A percentile compares a stretch with the other conserved stretches of the same genome.
phyloP scores from a whole-genome alignment of 2,797 vertebrate species.

The Telmatherina bonti region DNA sequence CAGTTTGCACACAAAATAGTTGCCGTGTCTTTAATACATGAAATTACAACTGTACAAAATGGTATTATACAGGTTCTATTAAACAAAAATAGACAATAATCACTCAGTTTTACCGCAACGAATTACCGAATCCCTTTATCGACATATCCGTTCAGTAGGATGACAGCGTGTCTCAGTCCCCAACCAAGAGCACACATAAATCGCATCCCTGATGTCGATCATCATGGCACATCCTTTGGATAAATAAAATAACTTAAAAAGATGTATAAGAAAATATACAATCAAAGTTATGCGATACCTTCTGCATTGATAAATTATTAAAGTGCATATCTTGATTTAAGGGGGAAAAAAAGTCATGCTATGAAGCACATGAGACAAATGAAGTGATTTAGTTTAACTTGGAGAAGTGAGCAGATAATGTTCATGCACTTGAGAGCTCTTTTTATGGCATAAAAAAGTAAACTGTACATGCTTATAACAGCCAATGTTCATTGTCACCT shows the following conservation, averaged over 20 bases:
- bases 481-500: not conserved
- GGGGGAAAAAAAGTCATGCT: slow-evolving; percentile 47
- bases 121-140: slow-evolving; percentile 3
- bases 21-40: slow-evolving; percentile 73
- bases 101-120: not conserved
- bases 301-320: slow-evolving; percentile 68
- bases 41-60: slow-evolving; percentile 85
- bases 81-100: slow-evolving; percentile 42
- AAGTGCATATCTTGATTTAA: slow-evolving; percentile 76
- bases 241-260: slow-evolving; percentile 59
- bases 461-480: slow-evolving; percentile 42
- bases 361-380: slow-evolving; percentile 6
- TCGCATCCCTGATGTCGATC: slow-evolving; percentile 24
- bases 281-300: slow-evolving; percentile 31
- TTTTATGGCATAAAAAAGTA: slow-evolving; percentile 43
- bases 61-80: slow-evolving; percentile 73
- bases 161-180: slow-evolving; percentile 4
- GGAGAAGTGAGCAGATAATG: slow-evolving; percentile 27
- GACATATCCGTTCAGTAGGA: not conserved
- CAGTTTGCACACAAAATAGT: slow-evolving; percentile 12
- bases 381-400: not conserved
- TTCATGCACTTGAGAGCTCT: slow-evolving; percentile 54
- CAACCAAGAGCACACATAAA: slow-evolving; percentile 9
- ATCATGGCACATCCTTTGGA: slow-evolving; percentile 61
- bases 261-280: slow-evolving; percentile 45